These are phyloP conservation scores for Neostethus bicornis DNA, from an alignment of 2,797 vertebrate species.

Conservation along the genomic window DNA sequence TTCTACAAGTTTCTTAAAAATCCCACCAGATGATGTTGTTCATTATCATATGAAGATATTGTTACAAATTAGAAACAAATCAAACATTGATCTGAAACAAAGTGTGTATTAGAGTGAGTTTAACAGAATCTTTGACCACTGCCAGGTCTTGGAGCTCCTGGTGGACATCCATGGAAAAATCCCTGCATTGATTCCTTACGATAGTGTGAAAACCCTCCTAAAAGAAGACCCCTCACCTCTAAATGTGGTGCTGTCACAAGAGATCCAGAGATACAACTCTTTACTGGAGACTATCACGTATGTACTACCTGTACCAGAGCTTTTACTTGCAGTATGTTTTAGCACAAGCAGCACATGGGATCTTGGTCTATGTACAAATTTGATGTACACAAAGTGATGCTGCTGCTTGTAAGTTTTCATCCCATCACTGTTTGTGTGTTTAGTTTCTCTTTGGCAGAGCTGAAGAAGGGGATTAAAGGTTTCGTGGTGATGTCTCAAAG, in stretches of 20 bases:
- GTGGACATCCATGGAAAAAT: constrained; percentile 82
- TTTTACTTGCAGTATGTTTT: neutral
- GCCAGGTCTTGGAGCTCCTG: constrained; percentile 86
- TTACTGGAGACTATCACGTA: constrained; percentile 84
- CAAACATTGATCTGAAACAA: no score
- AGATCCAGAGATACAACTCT: constrained; percentile 90
- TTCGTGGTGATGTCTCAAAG: constrained; percentile 89
- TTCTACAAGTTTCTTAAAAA: no score
- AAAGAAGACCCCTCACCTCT: constrained; percentile 82
- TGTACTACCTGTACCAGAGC: constrained; percentile 1
- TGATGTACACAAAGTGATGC: neutral
- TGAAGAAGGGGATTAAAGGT: constrained; percentile 89
- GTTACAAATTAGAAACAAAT: no score
- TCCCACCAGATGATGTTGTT: no score
- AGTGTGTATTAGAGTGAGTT: neutral
- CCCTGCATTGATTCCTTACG: constrained; percentile 81
- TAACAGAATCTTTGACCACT: constrained; percentile 3
- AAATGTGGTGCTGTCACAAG: constrained; percentile 88
- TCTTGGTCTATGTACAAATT: no score
- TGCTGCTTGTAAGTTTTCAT: neutral
- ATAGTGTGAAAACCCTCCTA: constrained; percentile 75
- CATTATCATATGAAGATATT: no score
- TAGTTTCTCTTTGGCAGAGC: constrained; percentile 82
- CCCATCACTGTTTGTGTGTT: constrained; percentile 24
- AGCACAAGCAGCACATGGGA: no score